Evolutionary conservation across 2,888 invertebrate species (phyloP).

Genomic region (Platycheirus rosarum): DNA sequence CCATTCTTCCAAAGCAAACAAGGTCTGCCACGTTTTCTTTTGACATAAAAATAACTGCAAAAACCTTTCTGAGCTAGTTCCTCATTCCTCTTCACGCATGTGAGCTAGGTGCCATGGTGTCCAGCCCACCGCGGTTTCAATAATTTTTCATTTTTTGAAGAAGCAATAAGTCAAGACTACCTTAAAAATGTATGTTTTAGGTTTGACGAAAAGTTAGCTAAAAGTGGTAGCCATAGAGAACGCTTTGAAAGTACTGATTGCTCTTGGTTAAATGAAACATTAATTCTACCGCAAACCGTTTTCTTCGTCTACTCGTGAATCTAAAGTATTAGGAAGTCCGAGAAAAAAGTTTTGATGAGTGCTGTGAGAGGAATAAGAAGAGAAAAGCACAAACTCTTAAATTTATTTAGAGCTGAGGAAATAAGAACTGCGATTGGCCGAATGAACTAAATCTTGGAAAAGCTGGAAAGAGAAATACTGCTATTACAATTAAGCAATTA

Average conservation of each 20-base stretch:
- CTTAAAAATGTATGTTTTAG: neutral
- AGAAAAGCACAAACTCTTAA: neutral
- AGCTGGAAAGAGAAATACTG: neutral
- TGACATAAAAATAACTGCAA: too few species aligned
- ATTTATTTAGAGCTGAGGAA: neutral
- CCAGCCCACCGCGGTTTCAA: too few species aligned
- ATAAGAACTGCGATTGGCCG: neutral
- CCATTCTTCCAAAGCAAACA: too few species aligned
- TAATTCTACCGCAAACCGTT: neutral
- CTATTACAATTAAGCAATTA: neutral
- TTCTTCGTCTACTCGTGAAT: neutral
- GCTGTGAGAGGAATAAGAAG: slow-evolving; percentile 3
- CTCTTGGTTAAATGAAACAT: neutral
- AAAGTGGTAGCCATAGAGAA: slow-evolving; percentile 5
- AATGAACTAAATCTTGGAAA: neutral
- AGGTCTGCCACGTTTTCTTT: too few species aligned
- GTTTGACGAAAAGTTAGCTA: slow-evolving; percentile 17
- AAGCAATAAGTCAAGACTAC: too few species aligned
- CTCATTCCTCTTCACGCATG: too few species aligned
- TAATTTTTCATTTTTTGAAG: too few species aligned
- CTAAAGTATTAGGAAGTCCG: slow-evolving; percentile 2
- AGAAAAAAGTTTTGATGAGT: neutral
- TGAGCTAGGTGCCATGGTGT: too few species aligned
- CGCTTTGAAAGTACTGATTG: neutral
- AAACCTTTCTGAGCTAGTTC: too few species aligned